Percentiles rank a stretch among this genome's conserved stretches.
phyloP scores from a whole-genome alignment of 1,140 invertebrate species.

The Gonioctena quinquepunctata region DNA sequence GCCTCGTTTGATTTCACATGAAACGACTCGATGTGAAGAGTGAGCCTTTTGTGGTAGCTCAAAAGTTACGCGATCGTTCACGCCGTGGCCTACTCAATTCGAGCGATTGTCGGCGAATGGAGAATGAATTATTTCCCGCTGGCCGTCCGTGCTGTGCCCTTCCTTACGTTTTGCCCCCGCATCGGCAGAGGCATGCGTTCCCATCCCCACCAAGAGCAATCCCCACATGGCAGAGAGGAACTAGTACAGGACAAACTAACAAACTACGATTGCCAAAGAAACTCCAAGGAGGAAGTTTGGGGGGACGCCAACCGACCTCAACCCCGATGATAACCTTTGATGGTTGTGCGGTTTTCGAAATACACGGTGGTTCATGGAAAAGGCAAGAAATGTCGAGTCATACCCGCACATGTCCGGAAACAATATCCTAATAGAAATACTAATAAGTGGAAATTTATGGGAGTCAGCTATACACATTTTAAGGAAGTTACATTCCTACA shows the following conservation, averaged over 20 bases:
- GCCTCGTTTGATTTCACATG: not conserved
- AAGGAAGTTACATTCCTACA: too few species aligned
- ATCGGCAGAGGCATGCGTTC: conserved; percentile 32
- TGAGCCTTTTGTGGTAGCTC: not conserved
- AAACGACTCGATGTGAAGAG: not conserved
- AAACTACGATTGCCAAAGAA: conserved; percentile 43
- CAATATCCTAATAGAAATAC: too few species aligned
- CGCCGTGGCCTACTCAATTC: not conserved
- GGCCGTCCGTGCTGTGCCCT: conserved; percentile 9
- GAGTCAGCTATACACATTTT: too few species aligned
- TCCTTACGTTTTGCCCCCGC: conserved; percentile 44
- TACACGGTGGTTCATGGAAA: not conserved
- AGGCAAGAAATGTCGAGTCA: too few species aligned
- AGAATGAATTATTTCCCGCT: conserved; percentile 40
- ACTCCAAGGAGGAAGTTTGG: conserved; percentile 20
- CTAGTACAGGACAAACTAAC: conserved; percentile 24
- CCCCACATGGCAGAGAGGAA: conserved; percentile 28
- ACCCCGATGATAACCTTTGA: conserved; percentile 43
- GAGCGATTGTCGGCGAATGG: conserved; percentile 3
- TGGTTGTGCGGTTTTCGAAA: not conserved
- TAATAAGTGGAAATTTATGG: too few species aligned
- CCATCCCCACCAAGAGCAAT: conserved; percentile 41
- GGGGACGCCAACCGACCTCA: conserved; percentile 39
- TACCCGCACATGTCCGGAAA: too few species aligned
- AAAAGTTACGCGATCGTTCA: not conserved